phyloP scores from a whole-genome alignment of 1,140 invertebrate species.

The Tetramorium alpestre region DNA sequence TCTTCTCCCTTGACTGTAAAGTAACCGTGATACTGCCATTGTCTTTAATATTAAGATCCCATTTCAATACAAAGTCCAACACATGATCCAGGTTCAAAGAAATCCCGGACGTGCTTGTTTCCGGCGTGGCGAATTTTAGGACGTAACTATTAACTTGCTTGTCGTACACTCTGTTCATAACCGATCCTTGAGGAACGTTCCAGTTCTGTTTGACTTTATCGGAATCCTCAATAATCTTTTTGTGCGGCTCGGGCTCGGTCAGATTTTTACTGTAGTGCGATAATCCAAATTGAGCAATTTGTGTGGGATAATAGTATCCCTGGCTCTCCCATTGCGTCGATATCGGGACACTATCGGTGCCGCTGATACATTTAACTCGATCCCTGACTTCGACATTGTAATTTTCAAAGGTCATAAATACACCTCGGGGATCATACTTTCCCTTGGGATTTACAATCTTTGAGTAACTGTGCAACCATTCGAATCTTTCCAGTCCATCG shows the following conservation, averaged over 20 bases:
- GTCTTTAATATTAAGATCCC: constrained; percentile 90
- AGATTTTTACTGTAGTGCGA: constrained; percentile 98
- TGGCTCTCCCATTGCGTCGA: constrained; percentile 97
- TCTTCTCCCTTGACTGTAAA: constrained; percentile 92
- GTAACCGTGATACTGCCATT: constrained; percentile 93
- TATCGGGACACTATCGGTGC: constrained; percentile 95
- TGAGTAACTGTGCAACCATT: constrained; percentile 98
- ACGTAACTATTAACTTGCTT: constrained; percentile 86
- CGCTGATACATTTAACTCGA: constrained; percentile 97
- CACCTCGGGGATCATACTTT: constrained; percentile 94
- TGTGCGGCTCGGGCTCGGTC: constrained; percentile 91
- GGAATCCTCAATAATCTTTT: constrained; percentile 91
- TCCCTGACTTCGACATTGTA: constrained; percentile 98
- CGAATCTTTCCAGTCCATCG: constrained; percentile 92
- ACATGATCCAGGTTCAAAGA: constrained; percentile 90
- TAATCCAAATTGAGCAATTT: constrained; percentile 99
- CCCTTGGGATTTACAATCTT: constrained; percentile 95
- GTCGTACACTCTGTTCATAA: constrained; percentile 88
- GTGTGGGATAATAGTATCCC: constrained; percentile 99
- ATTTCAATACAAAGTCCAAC: constrained; percentile 91
- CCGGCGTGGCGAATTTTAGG: constrained; percentile 90
- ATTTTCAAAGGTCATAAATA: constrained; percentile 98
- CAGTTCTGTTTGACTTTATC: constrained; percentile 89
- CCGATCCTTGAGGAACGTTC: constrained; percentile 89
- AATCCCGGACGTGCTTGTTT: constrained; percentile 90